Evolutionary conservation across 2,797 vertebrate species (phyloP), one percentile per base, ranked within the genome.

Genomic region (Hirundo rustica): DNA sequence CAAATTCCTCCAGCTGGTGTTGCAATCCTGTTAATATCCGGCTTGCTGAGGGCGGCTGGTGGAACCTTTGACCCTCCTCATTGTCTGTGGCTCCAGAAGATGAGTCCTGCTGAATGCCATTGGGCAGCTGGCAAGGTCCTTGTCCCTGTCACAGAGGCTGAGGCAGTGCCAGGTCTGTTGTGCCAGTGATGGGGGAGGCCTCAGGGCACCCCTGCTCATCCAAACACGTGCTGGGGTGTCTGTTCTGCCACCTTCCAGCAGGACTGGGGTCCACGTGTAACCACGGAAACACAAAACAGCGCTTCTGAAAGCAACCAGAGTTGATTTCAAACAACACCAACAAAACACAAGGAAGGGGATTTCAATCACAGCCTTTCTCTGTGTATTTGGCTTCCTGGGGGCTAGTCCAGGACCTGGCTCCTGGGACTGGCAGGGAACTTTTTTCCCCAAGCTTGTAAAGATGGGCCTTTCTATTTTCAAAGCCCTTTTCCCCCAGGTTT

Each of bases 21-120:
- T 18, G 83, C 94, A 95, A 96, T 20, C 14, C 42, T 22, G 61
- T 76, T 92, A 83, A 85, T n/a, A 85, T 66, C 70, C 2, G 1
- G 18, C 60, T 6, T 16, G 51, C 85, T 76, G 73, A 83, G 65
- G n/a, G 75, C n/a, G 30, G 64, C 72, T 23, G 8, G 4, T 4
- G 7, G 29, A 45, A 89, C 79, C 26, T 96, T 95, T 88, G 89
- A 84, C 79, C 89, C 30, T 75, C 45, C 70, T 25, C 73, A 48
- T 48, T 5, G 2, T 26, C 54, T 17, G n/a, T 15, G 38, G 16
- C 38, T 88, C 42, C 0, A 0, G 67, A 55, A 64, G 32, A 68
- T 11, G 42, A 74, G 34, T 38, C 38, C 38, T 5, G 11, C 25
- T 10, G 8, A 45, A 68, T 38, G 54, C 48, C 6, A 4, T 5